Evolutionary conservation across 2,888 invertebrate genomes (phyloP), one percentile per base, ranked within the genome.

Genomic region (Ligdia adustata): DNA sequence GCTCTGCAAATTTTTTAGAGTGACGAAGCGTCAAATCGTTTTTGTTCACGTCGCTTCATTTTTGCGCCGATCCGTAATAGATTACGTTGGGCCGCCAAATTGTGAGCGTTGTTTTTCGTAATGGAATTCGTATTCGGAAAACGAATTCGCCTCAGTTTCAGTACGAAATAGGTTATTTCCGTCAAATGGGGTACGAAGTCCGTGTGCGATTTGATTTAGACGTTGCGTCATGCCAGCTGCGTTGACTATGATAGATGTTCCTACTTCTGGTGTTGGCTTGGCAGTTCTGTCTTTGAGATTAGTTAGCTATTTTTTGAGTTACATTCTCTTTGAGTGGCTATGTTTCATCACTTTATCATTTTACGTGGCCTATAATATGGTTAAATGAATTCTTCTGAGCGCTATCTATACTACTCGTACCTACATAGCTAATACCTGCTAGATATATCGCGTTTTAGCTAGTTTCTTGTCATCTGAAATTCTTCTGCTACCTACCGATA

Each of bases 41-140:
- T 42, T 24, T 4, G 3, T 11, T 11, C 9, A 16, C 22, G 38
- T 27, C 15, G 38, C 14, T 42, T 38, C 32, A 38, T 9, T 15
- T 69, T 69, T 46, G 42, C 46, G 40, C 20, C 44, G 18, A 35
- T 11, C 20, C 31, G 18, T 44, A 45, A 48, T 43, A 39, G 32
- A 47, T 47, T 26, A 41, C 22, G 39, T 52, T 32, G 35, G 34
- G 33, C 13, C 27, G 31, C 52, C 51, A 72, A 76, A 76, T 75
- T 70, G 70, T 68, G 27, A 69, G 69, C 51, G 64, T 68, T 73
- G 77, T 72, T 79, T 77, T 75, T 68, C 66, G 66, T 73, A 79
- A 79, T 77, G 68, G 69, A 69, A 69, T 76, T 72, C 59, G 38
- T 54, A 60, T 63, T 60, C 55, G 62, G 62, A 62, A 52, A 52